Evolutionary conservation across 1,140 invertebrate species (phyloP).

Genomic region (Aplysia californica): DNA sequence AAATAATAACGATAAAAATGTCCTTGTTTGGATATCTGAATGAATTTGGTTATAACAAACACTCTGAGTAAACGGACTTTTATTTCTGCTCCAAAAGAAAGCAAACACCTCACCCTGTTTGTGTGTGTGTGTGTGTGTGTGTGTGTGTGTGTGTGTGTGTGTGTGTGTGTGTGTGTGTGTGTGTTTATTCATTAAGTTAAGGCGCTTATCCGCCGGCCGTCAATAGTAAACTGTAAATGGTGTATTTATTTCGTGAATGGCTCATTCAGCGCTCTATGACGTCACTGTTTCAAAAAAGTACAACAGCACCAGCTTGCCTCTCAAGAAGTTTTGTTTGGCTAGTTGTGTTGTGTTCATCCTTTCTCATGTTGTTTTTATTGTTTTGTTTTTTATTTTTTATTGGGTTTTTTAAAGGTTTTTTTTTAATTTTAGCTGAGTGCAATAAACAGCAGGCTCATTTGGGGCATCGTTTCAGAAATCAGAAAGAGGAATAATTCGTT

Average conservation of each 20-base stretch:
- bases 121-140: not conserved
- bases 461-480: too few species aligned
- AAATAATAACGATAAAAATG: not conserved
- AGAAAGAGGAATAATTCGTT: too few species aligned
- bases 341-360: not conserved
- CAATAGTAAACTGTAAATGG: not conserved
- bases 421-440: too few species aligned
- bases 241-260: not conserved
- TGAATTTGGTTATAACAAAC: not conserved
- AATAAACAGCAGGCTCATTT: too few species aligned
- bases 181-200: not conserved
- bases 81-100: not conserved
- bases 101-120: too few species aligned
- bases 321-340: not conserved
- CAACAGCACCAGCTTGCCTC: not conserved
- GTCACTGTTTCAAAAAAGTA: not conserved
- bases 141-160: slow-evolving; percentile 2
- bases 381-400: too few species aligned
- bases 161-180: slow-evolving; percentile 16
- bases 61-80: not conserved
- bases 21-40: not conserved
- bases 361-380: not conserved
- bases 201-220: not conserved
- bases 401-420: too few species aligned
- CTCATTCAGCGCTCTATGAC: not conserved